Percentiles rank a stretch among this genome's conserved stretches.
Evolutionary conservation across 2,888 invertebrate species (phyloP).

Genomic region (Argyresthia goedartella): DNA sequence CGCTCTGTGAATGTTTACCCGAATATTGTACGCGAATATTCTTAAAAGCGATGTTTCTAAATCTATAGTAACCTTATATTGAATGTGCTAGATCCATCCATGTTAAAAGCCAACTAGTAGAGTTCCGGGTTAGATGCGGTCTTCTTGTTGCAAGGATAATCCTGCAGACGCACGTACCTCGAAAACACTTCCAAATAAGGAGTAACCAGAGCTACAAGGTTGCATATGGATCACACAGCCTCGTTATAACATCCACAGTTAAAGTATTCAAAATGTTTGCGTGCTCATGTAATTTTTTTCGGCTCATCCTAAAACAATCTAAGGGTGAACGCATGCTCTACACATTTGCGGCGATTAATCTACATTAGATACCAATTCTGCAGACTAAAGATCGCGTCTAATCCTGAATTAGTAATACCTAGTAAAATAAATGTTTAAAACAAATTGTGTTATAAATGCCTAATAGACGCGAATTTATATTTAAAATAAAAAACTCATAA

Average conservation of each 20-base stretch:
- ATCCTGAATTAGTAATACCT: constrained; percentile 22
- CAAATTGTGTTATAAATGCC: constrained; percentile 67
- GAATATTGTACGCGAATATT: too few species aligned
- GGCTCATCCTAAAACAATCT: too few species aligned
- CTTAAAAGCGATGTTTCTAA: constrained; percentile 43
- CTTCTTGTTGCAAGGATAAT: constrained; percentile 7
- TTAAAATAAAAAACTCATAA: constrained; percentile 64
- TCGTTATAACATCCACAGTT: too few species aligned
- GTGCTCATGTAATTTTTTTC: too few species aligned
- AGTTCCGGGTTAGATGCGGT: constrained; percentile 34
- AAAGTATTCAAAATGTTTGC: too few species aligned
- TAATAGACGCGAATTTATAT: constrained; percentile 70
- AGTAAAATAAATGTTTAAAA: constrained; percentile 39
- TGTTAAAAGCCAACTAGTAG: constrained; percentile 45
- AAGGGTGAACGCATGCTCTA: too few species aligned
- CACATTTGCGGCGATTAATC: too few species aligned
- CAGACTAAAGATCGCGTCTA: not conserved
- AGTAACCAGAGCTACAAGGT: not conserved
- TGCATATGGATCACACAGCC: too few species aligned
- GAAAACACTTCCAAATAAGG: not conserved
- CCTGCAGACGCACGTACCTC: not conserved
- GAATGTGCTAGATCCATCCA: constrained; percentile 57
- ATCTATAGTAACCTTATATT: constrained; percentile 48
- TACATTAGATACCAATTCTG: too few species aligned
- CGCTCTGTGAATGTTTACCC: too few species aligned